Evolutionary conservation across 2,113 vertebrate genomes (phyloP).

Genomic region (Desmodus rotundus): DNA sequence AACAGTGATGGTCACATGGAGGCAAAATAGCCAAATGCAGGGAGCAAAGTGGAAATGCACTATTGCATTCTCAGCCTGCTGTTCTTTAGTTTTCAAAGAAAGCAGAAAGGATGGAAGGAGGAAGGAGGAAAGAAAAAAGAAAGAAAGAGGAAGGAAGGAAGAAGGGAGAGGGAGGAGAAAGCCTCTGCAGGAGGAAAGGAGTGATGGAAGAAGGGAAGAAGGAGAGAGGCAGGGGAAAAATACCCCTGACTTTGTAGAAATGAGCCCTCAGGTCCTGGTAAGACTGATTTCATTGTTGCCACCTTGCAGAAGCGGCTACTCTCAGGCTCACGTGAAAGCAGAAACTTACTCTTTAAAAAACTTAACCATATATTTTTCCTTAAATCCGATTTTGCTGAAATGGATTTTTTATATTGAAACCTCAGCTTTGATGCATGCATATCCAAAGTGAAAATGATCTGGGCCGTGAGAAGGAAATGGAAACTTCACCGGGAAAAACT

Average conservation of each 20-base stretch:
- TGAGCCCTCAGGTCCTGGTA: background rate
- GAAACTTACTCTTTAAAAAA: background rate
- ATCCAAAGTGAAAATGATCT: constrained; percentile 30
- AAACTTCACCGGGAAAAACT: background rate
- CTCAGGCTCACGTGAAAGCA: background rate
- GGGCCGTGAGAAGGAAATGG: background rate
- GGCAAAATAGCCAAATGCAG: background rate
- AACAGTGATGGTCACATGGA: background rate
- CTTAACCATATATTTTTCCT: background rate
- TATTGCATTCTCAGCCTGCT: background rate
- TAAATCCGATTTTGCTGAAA: constrained; percentile 29
- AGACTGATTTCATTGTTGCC: background rate
- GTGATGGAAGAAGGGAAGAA: background rate
- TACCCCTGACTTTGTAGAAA: background rate
- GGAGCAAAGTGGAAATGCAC: background rate
- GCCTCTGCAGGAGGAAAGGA: background rate
- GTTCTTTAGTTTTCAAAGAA: background rate
- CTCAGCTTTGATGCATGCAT: background rate
- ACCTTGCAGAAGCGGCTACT: background rate
- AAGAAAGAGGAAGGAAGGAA: too few species aligned
- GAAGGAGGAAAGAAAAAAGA: too few species aligned
- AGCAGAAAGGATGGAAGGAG: background rate
- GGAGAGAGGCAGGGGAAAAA: background rate
- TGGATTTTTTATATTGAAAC: constrained; percentile 29
- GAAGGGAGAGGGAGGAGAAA: too few species aligned